These are phyloP conservation scores for Poecile atricapillus DNA, from an alignment of 2,113 vertebrate species.

Conservation along the genomic window DNA sequence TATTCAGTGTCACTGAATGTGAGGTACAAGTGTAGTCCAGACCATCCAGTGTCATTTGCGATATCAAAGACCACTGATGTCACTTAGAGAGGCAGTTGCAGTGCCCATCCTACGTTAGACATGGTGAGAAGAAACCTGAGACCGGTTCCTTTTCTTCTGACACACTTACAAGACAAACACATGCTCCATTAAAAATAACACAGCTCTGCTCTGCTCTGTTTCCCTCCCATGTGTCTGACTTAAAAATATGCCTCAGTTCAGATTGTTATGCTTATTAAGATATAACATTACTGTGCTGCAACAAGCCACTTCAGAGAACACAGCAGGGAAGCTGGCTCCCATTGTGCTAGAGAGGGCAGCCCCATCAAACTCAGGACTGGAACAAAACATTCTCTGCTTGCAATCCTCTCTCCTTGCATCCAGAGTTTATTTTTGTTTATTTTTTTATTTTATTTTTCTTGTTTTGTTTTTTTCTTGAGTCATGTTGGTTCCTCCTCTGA, in stretches of 20 bases:
- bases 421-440: not conserved
- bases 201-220: constrained; percentile 67
- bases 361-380: not conserved
- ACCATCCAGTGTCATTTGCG: not conserved
- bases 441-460: not conserved
- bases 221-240: constrained; percentile 55
- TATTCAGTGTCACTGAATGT: not conserved
- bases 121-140: constrained; percentile 74
- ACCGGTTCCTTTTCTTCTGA: constrained; percentile 29
- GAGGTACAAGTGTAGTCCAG: not conserved
- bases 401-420: not conserved
- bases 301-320: constrained; percentile 16
- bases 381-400: not conserved
- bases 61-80: not conserved
- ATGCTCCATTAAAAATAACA: constrained; percentile 84
- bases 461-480: not conserved
- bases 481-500: not conserved
- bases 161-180: constrained; percentile 79
- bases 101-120: not conserved
- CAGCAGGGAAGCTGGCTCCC: not conserved
- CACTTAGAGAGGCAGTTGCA: not conserved
- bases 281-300: constrained; percentile 65
- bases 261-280: constrained; percentile 56
- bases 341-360: not conserved
- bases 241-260: constrained; percentile 69